These are phyloP conservation scores for Glareola pratincola DNA, from an alignment of 2,113 vertebrate genomes.

Conservation along the genomic window DNA sequence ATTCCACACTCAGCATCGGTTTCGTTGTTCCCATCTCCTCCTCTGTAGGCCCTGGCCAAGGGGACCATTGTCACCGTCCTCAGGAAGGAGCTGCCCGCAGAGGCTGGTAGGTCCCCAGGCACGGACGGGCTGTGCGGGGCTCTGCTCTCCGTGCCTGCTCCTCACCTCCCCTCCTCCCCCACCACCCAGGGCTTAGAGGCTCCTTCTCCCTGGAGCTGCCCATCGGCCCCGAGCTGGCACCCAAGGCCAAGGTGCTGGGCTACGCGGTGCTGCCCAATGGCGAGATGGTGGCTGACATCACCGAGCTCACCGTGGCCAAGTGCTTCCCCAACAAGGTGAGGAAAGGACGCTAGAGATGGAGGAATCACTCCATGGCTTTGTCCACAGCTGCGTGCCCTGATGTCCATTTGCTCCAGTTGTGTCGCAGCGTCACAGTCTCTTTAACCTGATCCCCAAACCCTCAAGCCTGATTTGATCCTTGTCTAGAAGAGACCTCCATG, in stretches of 20 bases:
- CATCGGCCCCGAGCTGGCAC: neutral
- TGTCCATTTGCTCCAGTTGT: neutral
- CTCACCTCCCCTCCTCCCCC: neutral
- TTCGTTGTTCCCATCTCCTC: neutral
- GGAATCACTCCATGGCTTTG: neutral
- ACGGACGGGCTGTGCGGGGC: neutral
- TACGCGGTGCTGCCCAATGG: neutral
- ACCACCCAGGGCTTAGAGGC: neutral
- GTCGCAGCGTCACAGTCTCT: accelerated
- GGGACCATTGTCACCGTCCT: neutral
- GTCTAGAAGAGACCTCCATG: neutral
- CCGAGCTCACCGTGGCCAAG: neutral
- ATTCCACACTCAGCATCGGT: neutral
- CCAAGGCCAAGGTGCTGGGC: neutral
- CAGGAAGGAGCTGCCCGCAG: neutral
- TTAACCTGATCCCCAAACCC: neutral
- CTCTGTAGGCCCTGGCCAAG: slow-evolving; percentile 28
- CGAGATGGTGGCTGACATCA: neutral
- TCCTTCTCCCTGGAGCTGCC: slow-evolving; percentile 11
- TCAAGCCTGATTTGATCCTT: neutral
- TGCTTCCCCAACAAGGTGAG: slow-evolving; percentile 31
- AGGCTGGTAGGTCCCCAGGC: neutral
- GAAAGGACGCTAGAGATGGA: accelerated
- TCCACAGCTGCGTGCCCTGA: neutral
- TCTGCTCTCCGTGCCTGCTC: neutral